These are phyloP conservation scores for Mus spicilegus DNA, from an alignment of 2,113 vertebrate genomes.

Conservation along the genomic window DNA sequence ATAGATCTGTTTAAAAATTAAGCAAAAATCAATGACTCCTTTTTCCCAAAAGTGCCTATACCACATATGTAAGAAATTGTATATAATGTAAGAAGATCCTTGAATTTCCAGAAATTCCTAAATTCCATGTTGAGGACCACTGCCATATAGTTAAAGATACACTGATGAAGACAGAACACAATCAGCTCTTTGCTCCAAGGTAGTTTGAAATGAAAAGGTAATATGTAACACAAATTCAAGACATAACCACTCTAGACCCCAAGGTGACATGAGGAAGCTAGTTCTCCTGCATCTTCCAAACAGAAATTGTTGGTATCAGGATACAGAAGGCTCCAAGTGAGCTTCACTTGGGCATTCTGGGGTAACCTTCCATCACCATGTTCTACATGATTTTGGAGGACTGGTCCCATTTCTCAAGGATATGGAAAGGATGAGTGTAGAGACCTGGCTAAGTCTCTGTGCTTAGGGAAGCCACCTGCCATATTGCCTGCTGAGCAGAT, in stretches of 20 bases:
- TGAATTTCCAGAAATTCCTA: neutral
- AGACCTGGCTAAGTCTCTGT: neutral
- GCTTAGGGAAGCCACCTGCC: neutral
- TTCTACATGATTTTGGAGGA: neutral
- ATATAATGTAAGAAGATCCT: neutral
- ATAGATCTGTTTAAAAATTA: conserved; percentile 36
- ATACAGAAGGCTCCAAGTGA: neutral
- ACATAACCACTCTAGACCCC: neutral
- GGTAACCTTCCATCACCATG: neutral
- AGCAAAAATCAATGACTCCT: neutral
- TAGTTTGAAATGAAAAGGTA: conserved; percentile 25
- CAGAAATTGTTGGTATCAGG: neutral
- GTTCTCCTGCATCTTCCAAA: neutral
- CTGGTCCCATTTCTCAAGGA: neutral
- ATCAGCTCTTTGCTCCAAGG: neutral
- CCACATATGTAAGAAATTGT: neutral
- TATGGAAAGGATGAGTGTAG: neutral
- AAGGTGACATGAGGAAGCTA: neutral
- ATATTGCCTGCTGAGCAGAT: neutral
- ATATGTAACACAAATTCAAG: neutral
- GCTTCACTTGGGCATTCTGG: neutral
- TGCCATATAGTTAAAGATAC: neutral
- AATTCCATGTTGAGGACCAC: neutral
- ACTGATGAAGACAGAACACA: neutral
- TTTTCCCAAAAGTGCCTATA: neutral